Percentiles rank a stretch among this genome's conserved stretches.
These are phyloP conservation scores for Drosophila sucinea DNA, from an alignment of 1,140 invertebrate genomes.

Conservation along the genomic window DNA sequence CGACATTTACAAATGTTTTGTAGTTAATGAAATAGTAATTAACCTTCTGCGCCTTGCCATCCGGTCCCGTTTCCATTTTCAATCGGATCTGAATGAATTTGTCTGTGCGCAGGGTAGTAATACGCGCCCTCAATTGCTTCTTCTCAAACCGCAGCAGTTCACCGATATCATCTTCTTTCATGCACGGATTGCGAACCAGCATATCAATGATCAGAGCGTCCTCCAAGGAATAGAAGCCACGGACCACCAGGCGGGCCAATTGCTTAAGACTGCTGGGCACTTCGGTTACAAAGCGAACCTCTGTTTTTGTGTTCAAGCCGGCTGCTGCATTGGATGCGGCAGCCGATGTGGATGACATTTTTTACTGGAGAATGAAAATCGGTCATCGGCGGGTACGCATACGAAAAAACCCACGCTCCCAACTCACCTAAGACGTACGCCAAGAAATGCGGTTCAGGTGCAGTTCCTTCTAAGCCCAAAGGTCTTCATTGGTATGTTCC, in stretches of 20 bases:
- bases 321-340: conserved; percentile 54
- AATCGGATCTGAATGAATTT: conserved; percentile 97
- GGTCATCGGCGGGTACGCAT: neutral
- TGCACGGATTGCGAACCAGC: conserved; percentile 96
- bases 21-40: conserved; percentile 99
- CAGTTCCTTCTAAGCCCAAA: neutral
- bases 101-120: conserved; percentile 90
- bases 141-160: conserved; percentile 97
- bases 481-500: neutral
- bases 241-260: conserved; percentile 93
- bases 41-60: conserved; percentile 98
- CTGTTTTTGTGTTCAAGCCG: conserved; percentile 41
- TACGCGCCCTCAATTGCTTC: conserved; percentile 94
- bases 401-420: conserved; percentile 1
- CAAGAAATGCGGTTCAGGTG: neutral
- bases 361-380: neutral
- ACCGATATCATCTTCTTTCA: conserved; percentile 98
- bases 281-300: conserved; percentile 87
- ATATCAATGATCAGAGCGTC: conserved; percentile 97
- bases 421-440: neutral
- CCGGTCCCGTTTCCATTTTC: conserved; percentile 96
- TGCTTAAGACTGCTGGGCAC: conserved; percentile 95
- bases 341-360: conserved; percentile 71
- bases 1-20: conserved; percentile 98
- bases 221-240: conserved; percentile 97